Percentiles rank a stretch among this genome's conserved stretches.
Evolutionary conservation across 2,797 vertebrate species (phyloP).

Genomic region (Acanthurus leucopareius): DNA sequence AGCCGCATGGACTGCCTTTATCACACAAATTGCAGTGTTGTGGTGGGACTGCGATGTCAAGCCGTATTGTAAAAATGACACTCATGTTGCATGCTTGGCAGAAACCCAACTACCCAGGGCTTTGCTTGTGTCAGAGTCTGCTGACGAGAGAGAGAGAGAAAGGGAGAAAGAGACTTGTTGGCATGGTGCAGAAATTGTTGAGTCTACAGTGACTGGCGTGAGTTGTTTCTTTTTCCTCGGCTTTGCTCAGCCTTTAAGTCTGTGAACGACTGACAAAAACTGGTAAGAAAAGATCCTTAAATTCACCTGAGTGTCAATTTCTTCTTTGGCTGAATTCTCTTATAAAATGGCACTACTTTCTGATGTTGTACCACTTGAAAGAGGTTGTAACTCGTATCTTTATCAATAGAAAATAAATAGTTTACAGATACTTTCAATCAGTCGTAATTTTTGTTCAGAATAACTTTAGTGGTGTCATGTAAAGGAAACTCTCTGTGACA

Average conservation of each 20-base stretch:
- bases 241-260: conserved; percentile 3
- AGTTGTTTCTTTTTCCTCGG: conserved; percentile 19
- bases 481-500: too few relatives aligned
- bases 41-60: conserved; percentile 71
- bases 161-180: conserved; percentile 58
- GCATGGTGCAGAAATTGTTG: conserved; percentile 58
- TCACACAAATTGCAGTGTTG: conserved; percentile 80
- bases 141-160: conserved; percentile 42
- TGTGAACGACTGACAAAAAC: conserved; percentile 26
- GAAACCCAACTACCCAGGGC: conserved; percentile 67
- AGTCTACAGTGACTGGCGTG: conserved; percentile 42
- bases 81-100: conserved; percentile 72
- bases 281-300: neutral
- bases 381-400: neutral
- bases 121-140: conserved; percentile 62
- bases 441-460: too few relatives aligned
- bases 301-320: neutral
- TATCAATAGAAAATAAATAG: neutral
- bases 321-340: neutral
- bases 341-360: neutral
- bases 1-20: conserved; percentile 64
- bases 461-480: too few relatives aligned
- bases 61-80: conserved; percentile 68
- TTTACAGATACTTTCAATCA: neutral
- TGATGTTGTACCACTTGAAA: neutral